These are phyloP conservation scores for Polypterus senegalus DNA, from an alignment of 2,113 vertebrate genomes.

Conservation along the genomic window DNA sequence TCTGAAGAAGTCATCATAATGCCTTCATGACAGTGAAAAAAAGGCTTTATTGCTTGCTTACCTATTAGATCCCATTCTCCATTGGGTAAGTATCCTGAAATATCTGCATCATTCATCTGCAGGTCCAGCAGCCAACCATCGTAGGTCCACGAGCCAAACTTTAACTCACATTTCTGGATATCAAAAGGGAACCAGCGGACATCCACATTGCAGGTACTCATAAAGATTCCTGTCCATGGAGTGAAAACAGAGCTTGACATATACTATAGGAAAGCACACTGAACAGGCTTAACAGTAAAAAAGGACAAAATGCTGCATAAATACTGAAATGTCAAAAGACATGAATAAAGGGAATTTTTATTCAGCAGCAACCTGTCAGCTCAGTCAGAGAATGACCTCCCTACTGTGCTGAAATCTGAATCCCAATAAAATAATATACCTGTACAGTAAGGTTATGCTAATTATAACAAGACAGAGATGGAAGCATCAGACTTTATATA, in stretches of 20 bases:
- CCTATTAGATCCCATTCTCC: conserved; percentile 63
- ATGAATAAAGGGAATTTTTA: no score
- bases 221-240: conserved; percentile 49
- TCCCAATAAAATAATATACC: no score
- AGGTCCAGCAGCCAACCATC: conserved; percentile 62
- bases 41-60: conserved; percentile 20
- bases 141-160: conserved; percentile 64
- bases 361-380: no score
- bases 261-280: no score
- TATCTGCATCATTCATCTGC: conserved; percentile 54
- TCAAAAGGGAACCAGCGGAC: conserved; percentile 67
- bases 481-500: no score
- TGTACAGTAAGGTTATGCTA: no score
- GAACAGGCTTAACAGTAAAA: background rate
- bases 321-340: no score
- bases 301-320: background rate
- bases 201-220: conserved; percentile 61
- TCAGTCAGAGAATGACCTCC: no score
- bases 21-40: no score
- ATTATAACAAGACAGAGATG: no score
- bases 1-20: no score
- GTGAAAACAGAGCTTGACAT: background rate
- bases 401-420: no score
- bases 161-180: conserved; percentile 57
- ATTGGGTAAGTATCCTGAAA: conserved; percentile 55